phyloP scores from a whole-genome alignment of 2,113 vertebrate species.

The Cryptotis parvus region DNA sequence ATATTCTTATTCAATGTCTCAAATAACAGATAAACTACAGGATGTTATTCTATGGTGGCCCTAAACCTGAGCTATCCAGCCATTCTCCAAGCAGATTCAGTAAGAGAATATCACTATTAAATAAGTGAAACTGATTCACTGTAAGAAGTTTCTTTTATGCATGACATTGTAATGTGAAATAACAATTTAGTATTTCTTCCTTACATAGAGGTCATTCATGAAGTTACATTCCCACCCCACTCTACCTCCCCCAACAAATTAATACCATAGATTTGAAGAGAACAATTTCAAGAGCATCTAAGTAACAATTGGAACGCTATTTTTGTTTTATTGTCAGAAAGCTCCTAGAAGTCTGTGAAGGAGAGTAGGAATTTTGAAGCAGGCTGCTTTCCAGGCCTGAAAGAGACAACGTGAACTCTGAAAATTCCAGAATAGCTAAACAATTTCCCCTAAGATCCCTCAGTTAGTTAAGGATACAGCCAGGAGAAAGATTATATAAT shows the following conservation, averaged over 20 bases:
- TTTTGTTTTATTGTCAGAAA: slow-evolving; percentile 17
- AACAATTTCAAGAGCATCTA: slow-evolving; percentile 53
- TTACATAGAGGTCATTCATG: not conserved
- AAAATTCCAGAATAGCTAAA: not conserved
- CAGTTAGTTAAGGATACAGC: not conserved
- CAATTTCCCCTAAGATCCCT: not conserved
- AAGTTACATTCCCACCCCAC: not conserved
- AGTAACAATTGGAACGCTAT: not conserved
- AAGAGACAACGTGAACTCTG: not conserved
- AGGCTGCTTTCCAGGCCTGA: not conserved
- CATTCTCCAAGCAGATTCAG: not conserved
- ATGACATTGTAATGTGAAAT: not conserved
- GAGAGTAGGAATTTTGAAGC: not conserved
- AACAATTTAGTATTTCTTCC: slow-evolving; percentile 16
- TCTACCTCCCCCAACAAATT: not conserved
- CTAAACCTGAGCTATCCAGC: not conserved
- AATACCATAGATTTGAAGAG: not conserved
- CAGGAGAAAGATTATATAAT: not conserved
- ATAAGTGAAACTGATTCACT: not conserved
- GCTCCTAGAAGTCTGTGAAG: not conserved
- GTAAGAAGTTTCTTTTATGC: not conserved
- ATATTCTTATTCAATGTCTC: not conserved
- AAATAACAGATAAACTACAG: not conserved
- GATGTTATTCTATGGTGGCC: not conserved
- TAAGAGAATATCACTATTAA: not conserved